Percentiles rank a stretch among this genome's conserved stretches.
phyloP scores from a whole-genome alignment of 92 coral and sea anemone genomes.

The Heteractis magnifica region DNA sequence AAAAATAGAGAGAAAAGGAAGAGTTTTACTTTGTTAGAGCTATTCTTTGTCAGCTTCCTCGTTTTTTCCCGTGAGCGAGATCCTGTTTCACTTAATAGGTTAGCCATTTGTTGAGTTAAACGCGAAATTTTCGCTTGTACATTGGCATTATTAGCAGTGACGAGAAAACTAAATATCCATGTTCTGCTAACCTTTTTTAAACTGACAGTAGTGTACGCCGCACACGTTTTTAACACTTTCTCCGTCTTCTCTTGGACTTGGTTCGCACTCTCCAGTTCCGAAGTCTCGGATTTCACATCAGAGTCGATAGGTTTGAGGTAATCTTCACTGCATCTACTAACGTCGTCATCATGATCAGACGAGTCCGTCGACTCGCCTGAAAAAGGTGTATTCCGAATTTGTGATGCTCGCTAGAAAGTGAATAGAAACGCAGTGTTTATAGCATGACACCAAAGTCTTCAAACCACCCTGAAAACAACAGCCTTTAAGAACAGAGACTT shows the following conservation, averaged over 20 bases:
- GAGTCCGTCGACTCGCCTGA: constrained; percentile 98
- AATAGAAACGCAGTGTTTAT: not conserved
- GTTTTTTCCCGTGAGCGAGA: too few relatives aligned
- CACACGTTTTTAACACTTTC: constrained; percentile 92
- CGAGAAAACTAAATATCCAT: not conserved
- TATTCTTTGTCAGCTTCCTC: not conserved
- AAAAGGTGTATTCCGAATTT: constrained; percentile 82
- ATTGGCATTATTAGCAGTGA: not conserved
- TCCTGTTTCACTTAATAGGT: too few relatives aligned
- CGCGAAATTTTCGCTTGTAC: too few relatives aligned
- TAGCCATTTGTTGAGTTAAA: too few relatives aligned
- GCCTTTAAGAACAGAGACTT: not conserved
- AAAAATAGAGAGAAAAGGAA: not conserved
- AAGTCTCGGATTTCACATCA: constrained; percentile 9
- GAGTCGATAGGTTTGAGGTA: constrained; percentile 32
- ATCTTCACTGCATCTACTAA: constrained; percentile 56
- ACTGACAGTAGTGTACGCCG: constrained; percentile 92
- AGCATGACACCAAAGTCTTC: not conserved
- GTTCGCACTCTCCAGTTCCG: constrained; percentile 30
- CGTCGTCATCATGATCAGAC: constrained; percentile 77
- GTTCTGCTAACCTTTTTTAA: constrained; percentile 74
- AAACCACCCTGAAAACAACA: too few relatives aligned
- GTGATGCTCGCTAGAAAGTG: constrained; percentile 78
- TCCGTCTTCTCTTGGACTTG: constrained; percentile 46
- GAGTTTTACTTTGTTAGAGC: not conserved